These are phyloP conservation scores for Ctenoplectra terminalis DNA, from an alignment of 1,140 invertebrate species.

Conservation along the genomic window DNA sequence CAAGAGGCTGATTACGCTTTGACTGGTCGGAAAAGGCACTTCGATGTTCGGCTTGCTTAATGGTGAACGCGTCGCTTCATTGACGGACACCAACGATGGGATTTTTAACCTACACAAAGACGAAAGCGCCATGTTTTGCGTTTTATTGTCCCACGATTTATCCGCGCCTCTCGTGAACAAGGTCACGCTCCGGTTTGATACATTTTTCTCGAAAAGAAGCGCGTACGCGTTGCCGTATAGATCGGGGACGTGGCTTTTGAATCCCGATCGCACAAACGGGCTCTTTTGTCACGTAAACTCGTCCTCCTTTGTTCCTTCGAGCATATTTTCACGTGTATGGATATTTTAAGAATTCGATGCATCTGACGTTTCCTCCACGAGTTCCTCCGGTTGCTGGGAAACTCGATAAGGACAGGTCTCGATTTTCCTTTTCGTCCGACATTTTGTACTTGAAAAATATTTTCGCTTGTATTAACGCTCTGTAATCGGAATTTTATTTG, in stretches of 20 bases:
- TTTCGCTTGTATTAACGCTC: no score
- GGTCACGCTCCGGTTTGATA: neutral
- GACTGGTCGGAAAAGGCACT: no score
- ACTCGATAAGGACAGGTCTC: neutral
- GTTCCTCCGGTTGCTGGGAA: neutral
- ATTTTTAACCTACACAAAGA: neutral
- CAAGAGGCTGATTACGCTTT: neutral
- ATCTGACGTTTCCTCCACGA: neutral
- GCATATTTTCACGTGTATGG: neutral
- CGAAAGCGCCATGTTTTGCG: neutral
- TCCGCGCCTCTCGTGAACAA: neutral
- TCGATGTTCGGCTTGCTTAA: neutral
- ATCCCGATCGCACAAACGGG: neutral
- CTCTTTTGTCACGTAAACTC: conserved; percentile 9
- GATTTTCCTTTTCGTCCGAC: neutral
- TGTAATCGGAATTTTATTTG: no score
- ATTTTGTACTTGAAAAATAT: no score
- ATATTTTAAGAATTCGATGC: neutral
- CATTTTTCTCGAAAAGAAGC: conserved; percentile 1
- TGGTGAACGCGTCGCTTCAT: neutral
- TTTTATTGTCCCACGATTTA: neutral
- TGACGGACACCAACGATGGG: neutral
- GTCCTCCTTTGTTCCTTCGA: conserved; percentile 14
- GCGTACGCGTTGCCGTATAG: no score
- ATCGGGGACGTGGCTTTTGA: neutral